These are phyloP conservation scores for Baronia brevicornis DNA, from an alignment of 2,888 invertebrate species.

Conservation along the genomic window DNA sequence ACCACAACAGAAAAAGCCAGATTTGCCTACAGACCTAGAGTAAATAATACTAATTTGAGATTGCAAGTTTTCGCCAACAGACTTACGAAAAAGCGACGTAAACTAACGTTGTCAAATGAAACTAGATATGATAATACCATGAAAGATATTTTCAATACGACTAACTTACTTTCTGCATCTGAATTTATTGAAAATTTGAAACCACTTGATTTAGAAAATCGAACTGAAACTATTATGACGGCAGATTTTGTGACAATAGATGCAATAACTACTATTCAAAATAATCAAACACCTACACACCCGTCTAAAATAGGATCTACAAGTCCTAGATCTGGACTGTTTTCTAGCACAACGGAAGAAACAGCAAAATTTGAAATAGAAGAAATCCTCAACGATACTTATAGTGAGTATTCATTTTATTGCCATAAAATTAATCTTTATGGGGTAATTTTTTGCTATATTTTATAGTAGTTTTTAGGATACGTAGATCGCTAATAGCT, in stretches of 20 bases:
- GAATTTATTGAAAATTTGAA: conserved; percentile 54
- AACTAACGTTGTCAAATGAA: conserved; percentile 54
- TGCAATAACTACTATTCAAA: conserved; percentile 26
- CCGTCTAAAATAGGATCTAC: conserved; percentile 21
- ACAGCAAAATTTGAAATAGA: conserved; percentile 79
- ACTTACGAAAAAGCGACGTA: conserved; percentile 51
- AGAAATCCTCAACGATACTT: conserved; percentile 79
- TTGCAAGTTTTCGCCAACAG: conserved; percentile 50
- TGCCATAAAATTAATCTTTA: not conserved
- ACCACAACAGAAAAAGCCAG: conserved; percentile 29
- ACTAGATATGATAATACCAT: conserved; percentile 44
- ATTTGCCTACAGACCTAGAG: conserved; percentile 25
- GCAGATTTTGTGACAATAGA: conserved; percentile 46
- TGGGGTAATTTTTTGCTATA: not conserved
- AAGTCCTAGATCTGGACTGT: conserved; percentile 21
- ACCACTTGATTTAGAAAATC: conserved; percentile 25
- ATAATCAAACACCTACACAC: conserved; percentile 24
- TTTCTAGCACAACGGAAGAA: conserved; percentile 43
- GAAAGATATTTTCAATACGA: conserved; percentile 48
- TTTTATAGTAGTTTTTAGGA: no score
- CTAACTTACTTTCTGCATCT: conserved; percentile 56
- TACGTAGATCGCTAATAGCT: no score
- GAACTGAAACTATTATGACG: conserved; percentile 36
- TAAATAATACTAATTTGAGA: conserved; percentile 40
- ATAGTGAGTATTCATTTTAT: conserved; percentile 39